Evolutionary conservation across 2,888 invertebrate species (phyloP).

Genomic region (Deladenus siricidicola): DNA sequence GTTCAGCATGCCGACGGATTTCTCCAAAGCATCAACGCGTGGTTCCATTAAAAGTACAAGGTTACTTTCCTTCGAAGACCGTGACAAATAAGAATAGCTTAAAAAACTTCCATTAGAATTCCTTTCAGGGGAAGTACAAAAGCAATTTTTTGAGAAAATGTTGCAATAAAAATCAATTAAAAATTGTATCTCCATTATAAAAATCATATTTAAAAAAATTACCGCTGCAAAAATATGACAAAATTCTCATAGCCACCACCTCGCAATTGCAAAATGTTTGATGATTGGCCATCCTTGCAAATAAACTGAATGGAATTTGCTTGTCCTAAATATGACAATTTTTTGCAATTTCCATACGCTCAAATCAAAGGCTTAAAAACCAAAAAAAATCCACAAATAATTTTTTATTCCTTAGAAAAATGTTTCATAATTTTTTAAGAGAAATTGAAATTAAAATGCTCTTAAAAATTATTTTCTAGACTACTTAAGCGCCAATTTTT

Average conservation of each 20-base stretch:
- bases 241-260: conserved; percentile 76
- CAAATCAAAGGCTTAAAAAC: too few species aligned
- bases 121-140: not conserved
- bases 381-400: not conserved
- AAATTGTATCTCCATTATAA: too few species aligned
- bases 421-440: not conserved
- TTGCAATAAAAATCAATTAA: not conserved
- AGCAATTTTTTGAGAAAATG: conserved; percentile 9
- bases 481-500: too few species aligned
- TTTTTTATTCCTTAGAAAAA: not conserved
- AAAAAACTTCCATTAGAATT: conserved; percentile 7
- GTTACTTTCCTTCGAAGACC: conserved; percentile 67
- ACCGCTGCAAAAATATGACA: conserved; percentile 57
- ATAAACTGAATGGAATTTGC: conserved; percentile 58
- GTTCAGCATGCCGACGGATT: conserved; percentile 77
- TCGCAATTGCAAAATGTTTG: conserved; percentile 77
- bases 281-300: conserved; percentile 66
- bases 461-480: too few species aligned
- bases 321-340: too few species aligned
- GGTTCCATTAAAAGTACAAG: conserved; percentile 65
- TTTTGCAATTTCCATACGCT: too few species aligned
- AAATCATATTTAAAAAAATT: too few species aligned
- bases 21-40: conserved; percentile 65
- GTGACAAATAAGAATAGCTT: conserved; percentile 45
- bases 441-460: not conserved